Percentiles rank a stretch among this genome's conserved stretches.
Evolutionary conservation across 2,113 vertebrate species (phyloP).

Genomic region (Eretmochelys imbricata): DNA sequence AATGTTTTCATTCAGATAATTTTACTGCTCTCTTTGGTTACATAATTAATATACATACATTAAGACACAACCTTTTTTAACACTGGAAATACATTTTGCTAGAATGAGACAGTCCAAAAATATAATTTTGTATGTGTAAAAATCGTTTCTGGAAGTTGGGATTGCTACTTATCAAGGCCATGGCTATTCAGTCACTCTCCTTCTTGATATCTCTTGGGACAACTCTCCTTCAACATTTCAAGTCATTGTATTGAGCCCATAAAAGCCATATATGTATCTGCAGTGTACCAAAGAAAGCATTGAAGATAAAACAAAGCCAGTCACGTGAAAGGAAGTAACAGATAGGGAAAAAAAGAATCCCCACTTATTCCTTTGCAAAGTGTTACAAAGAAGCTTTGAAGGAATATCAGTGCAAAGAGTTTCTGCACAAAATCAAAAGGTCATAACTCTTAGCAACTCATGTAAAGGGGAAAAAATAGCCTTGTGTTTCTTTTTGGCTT

Average conservation of each 20-base stretch:
- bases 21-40: conserved; percentile 37
- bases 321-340: conserved; percentile 28
- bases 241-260: background rate
- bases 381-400: background rate
- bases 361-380: background rate
- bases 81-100: background rate
- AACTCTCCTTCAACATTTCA: background rate
- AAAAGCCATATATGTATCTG: background rate
- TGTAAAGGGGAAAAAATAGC: accelerated
- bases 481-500: background rate
- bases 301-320: conserved; percentile 55
- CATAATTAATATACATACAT: conserved; percentile 26
- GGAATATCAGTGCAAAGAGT: background rate
- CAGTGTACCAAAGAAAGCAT: conserved; percentile 24
- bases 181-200: background rate
- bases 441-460: background rate
- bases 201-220: conserved; percentile 33
- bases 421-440: conserved; percentile 12
- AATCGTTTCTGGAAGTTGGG: background rate
- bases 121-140: background rate
- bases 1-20: conserved; percentile 54
- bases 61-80: conserved; percentile 35
- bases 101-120: background rate
- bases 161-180: background rate
- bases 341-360: conserved; percentile 32